Conservation (phyloP, 1,140 invertebrate genomes). For the Cephus cinctus region DNA sequence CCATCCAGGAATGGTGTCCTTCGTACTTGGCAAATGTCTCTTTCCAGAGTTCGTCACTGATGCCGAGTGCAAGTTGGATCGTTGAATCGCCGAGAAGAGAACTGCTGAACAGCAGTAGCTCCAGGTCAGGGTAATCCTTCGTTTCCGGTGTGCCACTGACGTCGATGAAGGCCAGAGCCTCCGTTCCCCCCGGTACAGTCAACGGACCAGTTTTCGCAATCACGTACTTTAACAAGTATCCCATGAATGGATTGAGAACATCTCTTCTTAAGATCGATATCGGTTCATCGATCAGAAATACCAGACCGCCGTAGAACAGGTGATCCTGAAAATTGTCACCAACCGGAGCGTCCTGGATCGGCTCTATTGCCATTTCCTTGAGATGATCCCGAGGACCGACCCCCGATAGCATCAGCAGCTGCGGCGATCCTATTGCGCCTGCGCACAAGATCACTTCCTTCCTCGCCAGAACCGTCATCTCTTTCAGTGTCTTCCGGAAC, state of each 20-base stretch:
- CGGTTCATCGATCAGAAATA: neutral
- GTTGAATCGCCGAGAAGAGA: conserved; percentile 60
- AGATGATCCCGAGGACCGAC: conserved; percentile 63
- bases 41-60: conserved; percentile 59
- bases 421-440: conserved; percentile 71
- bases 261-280: neutral
- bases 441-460: conserved; percentile 71
- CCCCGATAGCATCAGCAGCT: conserved; percentile 71
- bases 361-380: conserved; percentile 39
- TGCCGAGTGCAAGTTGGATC: conserved; percentile 57
- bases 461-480: conserved; percentile 7
- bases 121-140: neutral
- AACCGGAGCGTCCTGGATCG: conserved; percentile 57
- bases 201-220: conserved; percentile 39
- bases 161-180: conserved; percentile 39
- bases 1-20: conserved; percentile 59
- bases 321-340: conserved; percentile 63
- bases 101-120: conserved; percentile 15
- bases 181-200: conserved; percentile 47
- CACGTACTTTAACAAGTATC: conserved; percentile 36
- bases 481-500: conserved; percentile 41
- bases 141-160: neutral
- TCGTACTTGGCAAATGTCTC: conserved; percentile 57
- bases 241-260: neutral
- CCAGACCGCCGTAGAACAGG: conserved; percentile 24